phyloP scores from a whole-genome alignment of 1,140 invertebrate species.

The Chymomyza costata region DNA sequence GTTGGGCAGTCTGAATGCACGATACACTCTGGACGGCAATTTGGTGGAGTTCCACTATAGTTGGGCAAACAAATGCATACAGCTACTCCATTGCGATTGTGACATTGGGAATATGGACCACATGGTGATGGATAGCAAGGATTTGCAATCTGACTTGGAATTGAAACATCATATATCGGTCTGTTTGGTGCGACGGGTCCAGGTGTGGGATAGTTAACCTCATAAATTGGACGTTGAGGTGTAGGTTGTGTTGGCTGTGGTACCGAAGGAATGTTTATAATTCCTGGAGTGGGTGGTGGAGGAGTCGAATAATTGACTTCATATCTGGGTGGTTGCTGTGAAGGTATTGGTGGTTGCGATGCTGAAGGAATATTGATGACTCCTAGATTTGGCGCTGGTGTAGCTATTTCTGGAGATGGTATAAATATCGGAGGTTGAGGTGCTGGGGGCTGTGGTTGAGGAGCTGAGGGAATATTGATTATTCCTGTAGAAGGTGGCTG shows the following conservation, averaged over 20 bases:
- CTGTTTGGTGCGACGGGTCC: conserved; percentile 76
- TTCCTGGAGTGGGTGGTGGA: conserved; percentile 7
- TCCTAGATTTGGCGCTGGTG: conserved; percentile 9
- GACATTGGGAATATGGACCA: conserved; percentile 81
- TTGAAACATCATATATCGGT: conserved; percentile 79
- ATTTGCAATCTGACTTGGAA: conserved; percentile 31
- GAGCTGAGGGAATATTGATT: too few species aligned
- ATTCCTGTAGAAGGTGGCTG: too few species aligned
- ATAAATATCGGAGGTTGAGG: too few species aligned
- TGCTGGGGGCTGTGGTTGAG: too few species aligned
- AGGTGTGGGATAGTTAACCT: neutral
- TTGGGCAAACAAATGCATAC: conserved; percentile 81
- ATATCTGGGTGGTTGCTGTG: too few species aligned
- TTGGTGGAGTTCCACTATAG: conserved; percentile 84
- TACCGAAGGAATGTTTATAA: conserved; percentile 31
- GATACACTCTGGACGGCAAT: conserved; percentile 82
- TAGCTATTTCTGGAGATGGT: too few species aligned
- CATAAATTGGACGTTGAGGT: conserved; percentile 8
- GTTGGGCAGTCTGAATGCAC: conserved; percentile 82
- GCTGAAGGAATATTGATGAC: conserved; percentile 28
- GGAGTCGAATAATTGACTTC: neutral
- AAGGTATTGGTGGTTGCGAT: too few species aligned
- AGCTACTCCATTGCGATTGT: conserved; percentile 78
- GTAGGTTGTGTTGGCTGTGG: conserved; percentile 6
- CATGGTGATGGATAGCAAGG: conserved; percentile 86